Conservation (phyloP, 2,888 invertebrate genomes). For the Cheilosia soror region DNA sequence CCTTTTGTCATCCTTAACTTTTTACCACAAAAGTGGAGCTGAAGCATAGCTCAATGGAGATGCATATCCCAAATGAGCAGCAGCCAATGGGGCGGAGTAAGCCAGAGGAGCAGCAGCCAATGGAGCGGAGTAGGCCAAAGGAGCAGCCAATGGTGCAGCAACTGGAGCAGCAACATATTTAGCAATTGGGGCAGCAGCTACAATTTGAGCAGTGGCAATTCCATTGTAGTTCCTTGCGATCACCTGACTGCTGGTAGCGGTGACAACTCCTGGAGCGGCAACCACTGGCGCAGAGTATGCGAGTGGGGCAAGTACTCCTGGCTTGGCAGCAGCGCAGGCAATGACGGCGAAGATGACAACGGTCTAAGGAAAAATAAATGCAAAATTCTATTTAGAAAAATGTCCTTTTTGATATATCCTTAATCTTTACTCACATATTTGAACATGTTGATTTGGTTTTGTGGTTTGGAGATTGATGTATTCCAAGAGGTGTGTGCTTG, state of each 20-base stretch:
- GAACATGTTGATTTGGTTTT: constrained; percentile 54
- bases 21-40: constrained; percentile 43
- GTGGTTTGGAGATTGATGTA: constrained; percentile 16
- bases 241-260: constrained; percentile 80
- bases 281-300: constrained; percentile 73
- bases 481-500: constrained; percentile 40
- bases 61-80: constrained; percentile 44
- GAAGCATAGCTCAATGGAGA: constrained; percentile 31
- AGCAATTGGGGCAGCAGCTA: constrained; percentile 82
- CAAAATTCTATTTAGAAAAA: background rate
- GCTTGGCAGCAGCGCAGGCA: constrained; percentile 68
- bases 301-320: constrained; percentile 76
- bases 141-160: constrained; percentile 42
- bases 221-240: constrained; percentile 81
- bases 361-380: constrained; percentile 31
- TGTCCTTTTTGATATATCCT: background rate
- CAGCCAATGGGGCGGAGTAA: constrained; percentile 27
- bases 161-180: constrained; percentile 47
- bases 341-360: constrained; percentile 61
- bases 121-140: constrained; percentile 38
- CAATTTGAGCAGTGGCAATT: constrained; percentile 81
- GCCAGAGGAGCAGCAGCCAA: constrained; percentile 49
- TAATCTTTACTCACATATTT: constrained; percentile 42
- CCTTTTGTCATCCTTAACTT: constrained; percentile 5
- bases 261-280: constrained; percentile 76